A percentile compares a stretch with the other conserved stretches of the same genome.
phyloP scores from a whole-genome alignment of 2,797 vertebrate genomes.

The Diceros bicornis region DNA sequence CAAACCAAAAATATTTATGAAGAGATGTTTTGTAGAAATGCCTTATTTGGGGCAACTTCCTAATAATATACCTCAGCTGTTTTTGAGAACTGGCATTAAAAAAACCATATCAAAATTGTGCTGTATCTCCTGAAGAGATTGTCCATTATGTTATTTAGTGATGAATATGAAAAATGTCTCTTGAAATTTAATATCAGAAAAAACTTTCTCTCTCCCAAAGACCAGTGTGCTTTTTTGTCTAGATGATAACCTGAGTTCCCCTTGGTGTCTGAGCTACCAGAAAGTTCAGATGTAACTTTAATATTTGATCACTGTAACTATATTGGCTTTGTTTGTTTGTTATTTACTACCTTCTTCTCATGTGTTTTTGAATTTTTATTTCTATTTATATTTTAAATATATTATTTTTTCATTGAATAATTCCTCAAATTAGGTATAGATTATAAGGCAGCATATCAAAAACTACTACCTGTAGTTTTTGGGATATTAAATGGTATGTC shows the following conservation, averaged over 20 bases:
- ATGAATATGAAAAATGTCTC: neutral
- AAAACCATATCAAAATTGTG: neutral
- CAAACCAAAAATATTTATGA: neutral
- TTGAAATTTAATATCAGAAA: conserved; percentile 3
- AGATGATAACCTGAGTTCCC: neutral
- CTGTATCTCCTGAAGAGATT: neutral
- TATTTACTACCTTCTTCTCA: neutral
- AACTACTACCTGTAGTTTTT: neutral
- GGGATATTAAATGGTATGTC: neutral
- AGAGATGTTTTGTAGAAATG: neutral
- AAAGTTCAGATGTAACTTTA: neutral
- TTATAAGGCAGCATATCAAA: neutral
- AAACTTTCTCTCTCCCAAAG: neutral
- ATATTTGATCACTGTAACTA: neutral
- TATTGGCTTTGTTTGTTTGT: neutral
- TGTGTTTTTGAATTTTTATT: neutral
- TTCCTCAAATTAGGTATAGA: neutral
- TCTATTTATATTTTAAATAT: neutral
- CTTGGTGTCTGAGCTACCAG: neutral
- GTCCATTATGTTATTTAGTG: neutral
- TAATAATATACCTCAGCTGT: neutral
- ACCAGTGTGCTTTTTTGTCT: neutral
- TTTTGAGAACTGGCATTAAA: neutral
- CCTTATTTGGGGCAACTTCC: neutral
- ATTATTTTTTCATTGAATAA: neutral